Evolutionary conservation across 1,140 invertebrate genomes (phyloP), one percentile per base, ranked within the genome.

Genomic region (Phocides pigmalion): DNA sequence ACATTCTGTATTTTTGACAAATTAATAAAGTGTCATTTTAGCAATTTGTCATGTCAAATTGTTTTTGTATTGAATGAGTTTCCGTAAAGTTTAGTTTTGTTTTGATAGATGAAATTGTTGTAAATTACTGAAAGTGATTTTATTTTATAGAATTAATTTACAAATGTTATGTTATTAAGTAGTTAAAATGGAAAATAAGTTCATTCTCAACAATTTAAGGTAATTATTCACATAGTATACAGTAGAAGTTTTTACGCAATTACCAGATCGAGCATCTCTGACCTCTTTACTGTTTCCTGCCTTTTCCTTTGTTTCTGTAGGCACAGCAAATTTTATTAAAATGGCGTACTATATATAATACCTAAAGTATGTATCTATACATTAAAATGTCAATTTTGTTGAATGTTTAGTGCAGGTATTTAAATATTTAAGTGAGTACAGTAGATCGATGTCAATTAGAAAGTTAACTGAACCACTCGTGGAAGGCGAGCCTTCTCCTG

Each of bases 161-260:
- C 39, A 44, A 32, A 16, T 54, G 41, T 53, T 39, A 47, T 46
- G 56, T 32, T 22, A 14, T 20, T n/a, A 4, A 16, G 49, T 16
- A 56, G 15, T 32, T 8, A 70, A 62, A 35, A 89, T 89, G 86
- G 86, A 89, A 70, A 87, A 81, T 63, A 74, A 79, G 16, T 85
- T 75, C 54, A 79, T 89, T 59, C 65, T 89, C 16, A 87, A 87
- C 51, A 86, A 86, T 71, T 72, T 86, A 53, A 75, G 82, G 87
- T 89, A 80, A 81, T 44, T 50, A 47, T 66, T n/a, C 25, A 20
- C 42, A 61, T 58, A 59, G 59, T 25, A 35, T 67, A 28, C 46
- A 35, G 14, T 17, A 56, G 50, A 3, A 11, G 9, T 32, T 32
- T 28, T 32, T 61, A 64, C 70, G 50, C 35, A 54, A 54, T 54